Evolutionary conservation across 2,797 vertebrate species (phyloP).

Genomic region (Sebastiscus albofasciatus): DNA sequence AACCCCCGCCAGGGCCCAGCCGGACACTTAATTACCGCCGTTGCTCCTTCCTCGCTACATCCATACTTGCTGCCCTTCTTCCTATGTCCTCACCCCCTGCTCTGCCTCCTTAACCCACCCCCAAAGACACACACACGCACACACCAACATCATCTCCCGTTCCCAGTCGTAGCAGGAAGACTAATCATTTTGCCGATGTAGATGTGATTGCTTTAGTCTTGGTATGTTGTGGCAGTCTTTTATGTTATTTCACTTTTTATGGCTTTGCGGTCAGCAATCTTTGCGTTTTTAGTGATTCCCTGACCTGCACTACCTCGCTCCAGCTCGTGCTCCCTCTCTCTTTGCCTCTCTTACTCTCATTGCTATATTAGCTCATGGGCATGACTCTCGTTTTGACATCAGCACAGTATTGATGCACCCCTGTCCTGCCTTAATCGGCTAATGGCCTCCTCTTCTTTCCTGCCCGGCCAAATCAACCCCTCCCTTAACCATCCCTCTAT

Average conservation of each 20-base stretch:
- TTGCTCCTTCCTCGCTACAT: conserved; percentile 69
- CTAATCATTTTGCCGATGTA: conserved; percentile 62
- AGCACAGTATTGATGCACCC: conserved; percentile 82
- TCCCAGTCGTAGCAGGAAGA: conserved; percentile 12
- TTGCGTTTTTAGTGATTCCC: conserved; percentile 62
- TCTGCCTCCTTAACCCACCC: conserved; percentile 63
- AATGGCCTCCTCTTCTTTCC: conserved; percentile 83
- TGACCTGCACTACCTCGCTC: conserved; percentile 59
- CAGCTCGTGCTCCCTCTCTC: conserved; percentile 49
- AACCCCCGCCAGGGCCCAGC: conserved; percentile 77
- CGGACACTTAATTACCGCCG: conserved; percentile 85
- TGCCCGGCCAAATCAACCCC: conserved; percentile 76
- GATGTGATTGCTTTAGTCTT: conserved; percentile 51
- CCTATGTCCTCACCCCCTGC: conserved; percentile 59
- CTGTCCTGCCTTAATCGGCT: conserved; percentile 84
- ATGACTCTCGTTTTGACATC: conserved; percentile 81
- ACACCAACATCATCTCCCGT: neutral
- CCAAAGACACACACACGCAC: conserved; percentile 17
- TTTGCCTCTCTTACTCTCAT: conserved; percentile 53
- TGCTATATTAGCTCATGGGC: conserved; percentile 77
- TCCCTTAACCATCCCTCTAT: conserved; percentile 68
- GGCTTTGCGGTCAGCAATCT: conserved; percentile 63
- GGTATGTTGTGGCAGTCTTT: conserved; percentile 53
- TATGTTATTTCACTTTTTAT: conserved; percentile 63
- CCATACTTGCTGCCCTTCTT: conserved; percentile 61